Conservation (phyloP, 2,888 invertebrate genomes). For the Caenorhabditis sulstoni region DNA sequence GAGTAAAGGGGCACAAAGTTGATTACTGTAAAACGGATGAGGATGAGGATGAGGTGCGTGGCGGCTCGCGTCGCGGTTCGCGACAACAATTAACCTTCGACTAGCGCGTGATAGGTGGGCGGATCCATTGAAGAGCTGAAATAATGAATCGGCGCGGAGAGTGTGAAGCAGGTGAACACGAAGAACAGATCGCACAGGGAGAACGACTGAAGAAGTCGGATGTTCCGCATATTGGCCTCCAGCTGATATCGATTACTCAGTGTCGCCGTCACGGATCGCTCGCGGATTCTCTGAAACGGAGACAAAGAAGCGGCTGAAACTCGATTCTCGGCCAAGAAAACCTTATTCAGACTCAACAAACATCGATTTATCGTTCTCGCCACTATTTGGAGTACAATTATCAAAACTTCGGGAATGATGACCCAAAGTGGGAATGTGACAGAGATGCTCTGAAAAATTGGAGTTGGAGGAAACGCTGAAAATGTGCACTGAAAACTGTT, state of each 20-base stretch:
- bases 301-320: background rate
- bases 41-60: too few relatives aligned
- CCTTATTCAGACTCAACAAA: constrained; percentile 39
- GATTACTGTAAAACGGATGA: constrained; percentile 45
- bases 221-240: constrained; percentile 53
- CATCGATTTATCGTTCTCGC: constrained; percentile 33
- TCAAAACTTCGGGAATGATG: constrained; percentile 46
- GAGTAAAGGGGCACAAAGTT: constrained; percentile 54
- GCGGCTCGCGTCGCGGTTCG: background rate
- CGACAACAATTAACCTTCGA: constrained; percentile 24
- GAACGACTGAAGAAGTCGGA: constrained; percentile 44
- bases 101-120: constrained; percentile 51
- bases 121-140: constrained; percentile 36
- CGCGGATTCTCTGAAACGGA: constrained; percentile 31
- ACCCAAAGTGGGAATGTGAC: constrained; percentile 45
- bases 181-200: constrained; percentile 47
- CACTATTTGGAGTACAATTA: constrained; percentile 41
- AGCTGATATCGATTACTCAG: constrained; percentile 46
- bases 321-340: background rate
- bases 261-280: constrained; percentile 26
- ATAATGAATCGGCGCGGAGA: constrained; percentile 50
- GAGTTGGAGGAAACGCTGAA: background rate
- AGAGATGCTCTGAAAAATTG: constrained; percentile 42
- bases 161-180: constrained; percentile 53
- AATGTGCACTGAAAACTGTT: too few relatives aligned